Base-by-base conservation (phyloP, 2,113 vertebrate genomes). In the Nothobranchius furzeri region DNA sequence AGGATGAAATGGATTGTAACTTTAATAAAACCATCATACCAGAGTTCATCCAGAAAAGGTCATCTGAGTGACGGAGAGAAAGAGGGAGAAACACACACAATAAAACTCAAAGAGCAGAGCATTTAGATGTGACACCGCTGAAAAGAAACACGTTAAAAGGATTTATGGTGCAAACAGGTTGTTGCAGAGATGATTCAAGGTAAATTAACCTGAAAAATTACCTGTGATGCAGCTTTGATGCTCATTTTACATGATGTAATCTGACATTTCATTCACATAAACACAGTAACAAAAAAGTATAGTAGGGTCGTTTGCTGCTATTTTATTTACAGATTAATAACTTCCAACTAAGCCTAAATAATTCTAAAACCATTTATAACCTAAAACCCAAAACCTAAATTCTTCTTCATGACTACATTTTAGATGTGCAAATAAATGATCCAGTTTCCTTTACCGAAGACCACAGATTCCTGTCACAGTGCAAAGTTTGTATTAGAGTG, bases 11-110 rank as follows among this genome's bases (percentile, higher is more conserved):
- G 37, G 55, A 35, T 9, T 9, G 48, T 14, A 61, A 68, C 60
- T 36, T 67, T 70, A 9, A 12, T 12, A 68, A 64, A 76, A 15
- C 46, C 24, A 70, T 91, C 92, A 64, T 92, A 93, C 92, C 92
- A 60, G 85, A 80, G 71, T 72, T 89, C 75, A 88, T 90, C 90
- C 90, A 90, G 73, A 85, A 79, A 45, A 70, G 73, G 60, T 69
- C 36, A 51, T 83, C 91, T 92, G 81, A 82, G 72, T 43, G 47
- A 67, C 53, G 64, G 48, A 62, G 58, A 77, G 55, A 77, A 63
- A 85, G 58, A 77, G 61, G 85, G 60, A 47, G 70, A 46, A 69
- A 65, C 43, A 40, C 0, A 48, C 13, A 66, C 78, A 71, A 76
- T 58, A 10, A 59, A 75, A 62, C 55, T 45, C 25, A 40, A 50